phyloP scores from a whole-genome alignment of 2,888 invertebrate species.

The Heliothis peltigera region DNA sequence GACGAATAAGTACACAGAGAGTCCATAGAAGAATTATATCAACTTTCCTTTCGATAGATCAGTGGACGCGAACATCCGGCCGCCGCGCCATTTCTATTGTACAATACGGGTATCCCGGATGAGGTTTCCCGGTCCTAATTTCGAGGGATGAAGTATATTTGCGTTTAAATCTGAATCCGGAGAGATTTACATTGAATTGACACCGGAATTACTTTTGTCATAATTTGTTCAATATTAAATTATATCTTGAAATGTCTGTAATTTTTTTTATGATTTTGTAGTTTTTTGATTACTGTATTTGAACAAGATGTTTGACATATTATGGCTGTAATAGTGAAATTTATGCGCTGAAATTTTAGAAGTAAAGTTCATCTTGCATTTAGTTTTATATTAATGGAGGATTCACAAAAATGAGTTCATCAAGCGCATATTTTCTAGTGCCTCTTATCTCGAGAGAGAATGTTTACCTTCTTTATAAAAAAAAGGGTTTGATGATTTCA shows the following conservation, averaged over 20 bases:
- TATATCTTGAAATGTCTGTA: constrained; percentile 25
- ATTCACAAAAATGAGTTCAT: too few relatives aligned
- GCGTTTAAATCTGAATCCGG: constrained; percentile 20
- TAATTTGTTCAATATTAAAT: constrained; percentile 46
- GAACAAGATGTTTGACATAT: too few relatives aligned
- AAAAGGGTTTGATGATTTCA: too few relatives aligned
- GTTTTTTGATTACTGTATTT: too few relatives aligned
- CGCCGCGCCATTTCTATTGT: constrained; percentile 9
- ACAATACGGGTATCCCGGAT: constrained; percentile 12
- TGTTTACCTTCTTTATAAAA: too few relatives aligned
- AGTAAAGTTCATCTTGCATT: too few relatives aligned
- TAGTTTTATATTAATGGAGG: too few relatives aligned
- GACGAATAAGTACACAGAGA: too few relatives aligned
- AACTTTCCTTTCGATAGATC: background rate
- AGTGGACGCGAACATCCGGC: background rate
- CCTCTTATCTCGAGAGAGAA: too few relatives aligned
- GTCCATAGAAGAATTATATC: background rate
- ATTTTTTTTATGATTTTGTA: background rate
- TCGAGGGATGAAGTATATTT: constrained; percentile 48
- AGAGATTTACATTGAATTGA: constrained; percentile 44
- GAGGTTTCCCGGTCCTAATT: constrained; percentile 37
- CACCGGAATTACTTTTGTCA: constrained; percentile 32
- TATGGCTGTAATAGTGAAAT: too few relatives aligned
- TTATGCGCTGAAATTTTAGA: too few relatives aligned
- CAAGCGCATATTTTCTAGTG: too few relatives aligned